These are phyloP conservation scores for Pristiophorus japonicus DNA, from an alignment of 2,113 vertebrate species.

Conservation along the genomic window DNA sequence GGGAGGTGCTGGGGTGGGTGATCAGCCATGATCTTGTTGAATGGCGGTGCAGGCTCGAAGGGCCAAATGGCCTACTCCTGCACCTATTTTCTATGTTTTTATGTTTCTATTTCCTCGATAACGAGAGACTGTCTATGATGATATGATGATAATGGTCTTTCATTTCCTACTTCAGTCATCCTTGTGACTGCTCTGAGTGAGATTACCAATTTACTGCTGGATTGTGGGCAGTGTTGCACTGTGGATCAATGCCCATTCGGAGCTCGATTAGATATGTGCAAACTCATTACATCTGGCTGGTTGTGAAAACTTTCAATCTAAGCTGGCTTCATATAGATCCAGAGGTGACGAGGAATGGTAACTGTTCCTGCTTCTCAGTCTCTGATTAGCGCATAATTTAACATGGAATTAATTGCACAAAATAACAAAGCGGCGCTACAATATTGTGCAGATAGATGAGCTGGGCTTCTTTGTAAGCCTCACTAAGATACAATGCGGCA, in stretches of 20 bases:
- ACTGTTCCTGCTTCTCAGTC: not conserved
- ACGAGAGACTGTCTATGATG: no score
- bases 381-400: not conserved
- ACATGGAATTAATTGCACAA: not conserved
- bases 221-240: not conserved
- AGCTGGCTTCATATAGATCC: not conserved
- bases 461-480: not conserved
- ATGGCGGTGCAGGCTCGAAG: no score
- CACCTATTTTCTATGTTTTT: no score
- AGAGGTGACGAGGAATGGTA: not conserved
- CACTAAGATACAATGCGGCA: not conserved
- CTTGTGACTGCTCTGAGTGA: not conserved
- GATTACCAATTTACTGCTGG: not conserved
- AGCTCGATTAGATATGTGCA: not conserved
- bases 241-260: not conserved
- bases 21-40: no score
- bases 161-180: not conserved
- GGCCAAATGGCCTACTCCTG: no score
- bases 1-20: no score
- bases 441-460: not conserved
- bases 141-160: no score
- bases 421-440: not conserved
- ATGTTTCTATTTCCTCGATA: no score
- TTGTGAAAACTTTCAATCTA: not conserved
- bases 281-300: not conserved